Conservation (phyloP, 2,113 vertebrate genomes). For the Epinephelus cyanopodus region DNA sequence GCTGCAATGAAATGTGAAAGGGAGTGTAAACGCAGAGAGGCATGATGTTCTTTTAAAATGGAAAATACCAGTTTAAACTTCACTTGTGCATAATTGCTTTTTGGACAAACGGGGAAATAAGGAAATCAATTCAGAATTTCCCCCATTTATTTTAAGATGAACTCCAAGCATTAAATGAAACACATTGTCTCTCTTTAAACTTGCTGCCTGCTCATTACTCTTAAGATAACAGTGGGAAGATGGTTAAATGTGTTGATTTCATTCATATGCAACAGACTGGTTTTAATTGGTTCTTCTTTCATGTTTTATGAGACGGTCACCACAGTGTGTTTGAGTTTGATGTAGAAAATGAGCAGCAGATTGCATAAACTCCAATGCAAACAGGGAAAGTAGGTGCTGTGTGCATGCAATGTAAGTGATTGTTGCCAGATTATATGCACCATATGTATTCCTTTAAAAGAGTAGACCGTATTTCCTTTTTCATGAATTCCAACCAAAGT, state of each 20-base stretch:
- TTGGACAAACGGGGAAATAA: conserved; percentile 63
- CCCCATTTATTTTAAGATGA: conserved; percentile 74
- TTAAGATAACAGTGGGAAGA: conserved; percentile 72
- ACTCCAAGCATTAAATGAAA: conserved; percentile 63
- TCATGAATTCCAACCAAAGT: conserved; percentile 63
- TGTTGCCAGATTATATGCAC: conserved; percentile 69
- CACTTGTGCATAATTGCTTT: conserved; percentile 76
- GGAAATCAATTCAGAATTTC: conserved; percentile 52
- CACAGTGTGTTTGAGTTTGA: conserved; percentile 69
- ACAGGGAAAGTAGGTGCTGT: conserved; percentile 68
- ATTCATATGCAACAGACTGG: conserved; percentile 58
- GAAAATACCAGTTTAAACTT: conserved; percentile 79
- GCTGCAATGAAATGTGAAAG: conserved; percentile 69
- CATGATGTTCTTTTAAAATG: conserved; percentile 82
- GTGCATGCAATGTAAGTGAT: conserved; percentile 65
- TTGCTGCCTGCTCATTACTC: conserved; percentile 66
- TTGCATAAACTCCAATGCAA: conserved; percentile 71
- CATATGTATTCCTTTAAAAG: conserved; percentile 68
- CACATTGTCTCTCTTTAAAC: conserved; percentile 55
- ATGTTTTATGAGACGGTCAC: conserved; percentile 74
- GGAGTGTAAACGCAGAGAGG: conserved; percentile 66
- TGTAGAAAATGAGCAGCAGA: conserved; percentile 78
- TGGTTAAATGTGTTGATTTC: conserved; percentile 73
- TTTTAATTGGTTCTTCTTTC: conserved; percentile 74
- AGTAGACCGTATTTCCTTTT: conserved; percentile 52